These are phyloP conservation scores for Zalophus californianus DNA, from an alignment of 2,797 vertebrate species.

Conservation along the genomic window DNA sequence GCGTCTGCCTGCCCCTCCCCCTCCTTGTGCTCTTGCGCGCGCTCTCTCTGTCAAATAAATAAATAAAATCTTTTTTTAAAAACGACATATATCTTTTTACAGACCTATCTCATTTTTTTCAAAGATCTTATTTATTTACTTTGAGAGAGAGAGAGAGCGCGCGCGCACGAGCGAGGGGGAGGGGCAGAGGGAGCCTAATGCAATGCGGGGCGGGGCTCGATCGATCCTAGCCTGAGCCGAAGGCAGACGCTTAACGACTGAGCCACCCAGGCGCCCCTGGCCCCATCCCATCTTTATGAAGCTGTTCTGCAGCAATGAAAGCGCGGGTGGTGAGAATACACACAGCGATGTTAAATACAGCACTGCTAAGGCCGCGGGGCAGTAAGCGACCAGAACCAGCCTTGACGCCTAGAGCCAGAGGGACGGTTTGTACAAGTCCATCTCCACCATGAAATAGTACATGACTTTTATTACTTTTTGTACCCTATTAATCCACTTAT, in stretches of 20 bases:
- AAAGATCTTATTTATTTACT: too few species aligned
- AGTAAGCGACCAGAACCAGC: neutral
- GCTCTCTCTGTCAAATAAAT: too few species aligned
- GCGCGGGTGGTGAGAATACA: neutral
- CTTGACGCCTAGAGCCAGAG: neutral
- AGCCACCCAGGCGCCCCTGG: too few species aligned
- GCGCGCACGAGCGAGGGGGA: too few species aligned
- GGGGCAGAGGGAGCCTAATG: too few species aligned
- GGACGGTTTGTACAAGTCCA: neutral
- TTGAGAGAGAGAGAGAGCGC: too few species aligned
- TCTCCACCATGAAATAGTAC: neutral
- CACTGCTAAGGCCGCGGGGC: neutral
- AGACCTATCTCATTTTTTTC: neutral
- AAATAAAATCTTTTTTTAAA: neutral
- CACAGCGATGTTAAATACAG: neutral
- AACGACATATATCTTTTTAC: neutral
- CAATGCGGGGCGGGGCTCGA: too few species aligned
- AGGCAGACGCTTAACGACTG: too few species aligned
- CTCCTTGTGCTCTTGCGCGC: too few species aligned
- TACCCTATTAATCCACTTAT: neutral
- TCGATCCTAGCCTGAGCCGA: too few species aligned
- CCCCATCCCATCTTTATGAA: neutral
- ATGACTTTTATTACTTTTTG: neutral
- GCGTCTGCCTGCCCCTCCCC: too few species aligned
- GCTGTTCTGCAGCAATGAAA: neutral